Evolutionary conservation across 2,888 invertebrate genomes (phyloP).

Genomic region (Eupithecia vulgata): DNA sequence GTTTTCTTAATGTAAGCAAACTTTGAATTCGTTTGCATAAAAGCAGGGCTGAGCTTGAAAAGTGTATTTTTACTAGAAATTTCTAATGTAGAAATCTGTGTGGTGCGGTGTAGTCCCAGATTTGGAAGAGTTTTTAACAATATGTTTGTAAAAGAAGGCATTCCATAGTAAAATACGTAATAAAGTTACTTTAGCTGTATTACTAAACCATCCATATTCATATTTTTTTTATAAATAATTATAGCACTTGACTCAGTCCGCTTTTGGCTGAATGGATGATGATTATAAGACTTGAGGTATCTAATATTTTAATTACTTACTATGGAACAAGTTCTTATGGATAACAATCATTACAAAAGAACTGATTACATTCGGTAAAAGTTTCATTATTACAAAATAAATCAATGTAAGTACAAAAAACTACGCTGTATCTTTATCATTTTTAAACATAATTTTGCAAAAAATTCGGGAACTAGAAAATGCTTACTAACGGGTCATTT

Average conservation of each 20-base stretch:
- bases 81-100: slow-evolving; percentile 2
- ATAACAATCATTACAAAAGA: neutral
- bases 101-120: neutral
- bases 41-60: slow-evolving; percentile 29
- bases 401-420: too few relatives aligned
- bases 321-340: neutral
- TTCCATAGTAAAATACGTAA: neutral
- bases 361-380: neutral
- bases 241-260: neutral
- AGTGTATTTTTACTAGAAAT: slow-evolving; percentile 32
- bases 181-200: too few relatives aligned
- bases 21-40: slow-evolving; percentile 61
- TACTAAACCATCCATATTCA: too few relatives aligned
- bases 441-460: too few relatives aligned
- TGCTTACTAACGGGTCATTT: too few relatives aligned
- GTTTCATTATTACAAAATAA: neutral
- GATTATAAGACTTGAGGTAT: too few relatives aligned
- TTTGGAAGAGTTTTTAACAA: neutral
- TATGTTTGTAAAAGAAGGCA: too few relatives aligned
- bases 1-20: slow-evolving; percentile 67
- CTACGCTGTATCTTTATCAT: too few relatives aligned
- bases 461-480: too few relatives aligned
- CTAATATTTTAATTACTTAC: too few relatives aligned
- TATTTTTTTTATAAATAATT: too few relatives aligned
- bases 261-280: too few relatives aligned